Evolutionary conservation across 2,888 invertebrate genomes (phyloP).

Genomic region (Amblyjoppa fuscipennis): DNA sequence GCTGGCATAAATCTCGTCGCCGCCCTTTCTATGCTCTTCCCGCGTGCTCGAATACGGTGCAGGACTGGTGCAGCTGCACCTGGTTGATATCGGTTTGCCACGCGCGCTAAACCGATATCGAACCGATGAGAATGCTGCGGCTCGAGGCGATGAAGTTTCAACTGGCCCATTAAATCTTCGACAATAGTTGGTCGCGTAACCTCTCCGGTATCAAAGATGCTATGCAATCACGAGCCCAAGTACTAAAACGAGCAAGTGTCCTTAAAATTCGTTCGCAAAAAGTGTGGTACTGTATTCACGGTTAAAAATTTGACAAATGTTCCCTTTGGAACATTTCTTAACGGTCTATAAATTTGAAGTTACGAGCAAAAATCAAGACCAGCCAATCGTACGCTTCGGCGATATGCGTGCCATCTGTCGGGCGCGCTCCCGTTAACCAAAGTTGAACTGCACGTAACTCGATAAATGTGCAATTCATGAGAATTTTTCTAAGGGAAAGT

Average conservation of each 20-base stretch:
- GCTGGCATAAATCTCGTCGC: slow-evolving; percentile 65
- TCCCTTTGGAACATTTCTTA: background rate
- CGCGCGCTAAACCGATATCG: slow-evolving; percentile 52
- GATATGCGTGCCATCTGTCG: too few species aligned
- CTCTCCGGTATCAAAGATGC: background rate
- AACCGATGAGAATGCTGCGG: slow-evolving; percentile 31
- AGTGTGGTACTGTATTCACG: background rate
- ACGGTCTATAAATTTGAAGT: background rate
- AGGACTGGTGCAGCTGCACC: slow-evolving; percentile 56
- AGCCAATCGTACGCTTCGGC: background rate
- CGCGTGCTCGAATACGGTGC: slow-evolving; percentile 16
- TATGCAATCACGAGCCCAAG: background rate
- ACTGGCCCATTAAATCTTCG: slow-evolving; percentile 49
- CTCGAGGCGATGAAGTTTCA: slow-evolving; percentile 44
- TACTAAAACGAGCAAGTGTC: background rate
- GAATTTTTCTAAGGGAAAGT: too few species aligned
- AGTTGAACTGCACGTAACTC: too few species aligned
- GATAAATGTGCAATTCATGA: too few species aligned
- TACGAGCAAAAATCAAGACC: background rate
- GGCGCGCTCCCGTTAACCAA: too few species aligned
- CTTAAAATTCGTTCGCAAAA: background rate
- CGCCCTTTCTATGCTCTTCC: slow-evolving; percentile 48
- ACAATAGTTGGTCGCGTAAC: slow-evolving; percentile 9
- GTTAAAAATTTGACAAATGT: background rate
- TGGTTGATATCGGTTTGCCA: slow-evolving; percentile 54